These are phyloP conservation scores for Seira sanloemensis DNA, from an alignment of 2,888 invertebrate genomes.

Conservation along the genomic window DNA sequence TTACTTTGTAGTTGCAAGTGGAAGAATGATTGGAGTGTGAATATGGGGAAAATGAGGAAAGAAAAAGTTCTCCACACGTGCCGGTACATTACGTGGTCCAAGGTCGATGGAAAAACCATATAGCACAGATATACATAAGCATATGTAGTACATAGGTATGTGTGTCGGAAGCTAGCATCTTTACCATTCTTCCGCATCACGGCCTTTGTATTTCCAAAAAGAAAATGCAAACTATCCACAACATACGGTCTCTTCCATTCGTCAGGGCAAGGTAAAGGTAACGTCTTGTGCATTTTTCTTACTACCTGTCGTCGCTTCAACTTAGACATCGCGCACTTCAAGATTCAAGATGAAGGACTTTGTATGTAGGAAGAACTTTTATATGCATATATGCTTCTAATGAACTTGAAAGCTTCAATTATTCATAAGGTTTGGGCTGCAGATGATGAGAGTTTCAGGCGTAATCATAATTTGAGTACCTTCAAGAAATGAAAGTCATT, in stretches of 20 bases:
- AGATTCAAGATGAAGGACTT: neutral
- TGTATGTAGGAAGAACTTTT: neutral
- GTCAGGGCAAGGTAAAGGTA: constrained; percentile 37
- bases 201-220: no score
- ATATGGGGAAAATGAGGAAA: neutral
- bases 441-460: neutral
- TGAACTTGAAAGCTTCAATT: constrained; percentile 13
- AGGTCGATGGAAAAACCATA: constrained; percentile 32
- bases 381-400: no score
- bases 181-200: neutral
- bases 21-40: constrained; percentile 15
- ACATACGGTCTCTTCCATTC: constrained; percentile 2
- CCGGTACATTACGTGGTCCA: constrained; percentile 48
- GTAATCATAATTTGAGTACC: neutral
- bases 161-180: constrained; percentile 12
- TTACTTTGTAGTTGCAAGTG: neutral
- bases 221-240: no score
- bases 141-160: neutral
- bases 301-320: neutral
- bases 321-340: neutral
- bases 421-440: no score
- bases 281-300: constrained; percentile 17
- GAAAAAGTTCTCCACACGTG: constrained; percentile 45
- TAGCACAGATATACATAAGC: neutral
- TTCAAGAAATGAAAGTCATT: constrained; percentile 12